A percentile compares a stretch with the other conserved stretches of the same genome.
Evolutionary conservation across 2,113 vertebrate genomes (phyloP).

Genomic region (Periophthalmodon schlosseri): DNA sequence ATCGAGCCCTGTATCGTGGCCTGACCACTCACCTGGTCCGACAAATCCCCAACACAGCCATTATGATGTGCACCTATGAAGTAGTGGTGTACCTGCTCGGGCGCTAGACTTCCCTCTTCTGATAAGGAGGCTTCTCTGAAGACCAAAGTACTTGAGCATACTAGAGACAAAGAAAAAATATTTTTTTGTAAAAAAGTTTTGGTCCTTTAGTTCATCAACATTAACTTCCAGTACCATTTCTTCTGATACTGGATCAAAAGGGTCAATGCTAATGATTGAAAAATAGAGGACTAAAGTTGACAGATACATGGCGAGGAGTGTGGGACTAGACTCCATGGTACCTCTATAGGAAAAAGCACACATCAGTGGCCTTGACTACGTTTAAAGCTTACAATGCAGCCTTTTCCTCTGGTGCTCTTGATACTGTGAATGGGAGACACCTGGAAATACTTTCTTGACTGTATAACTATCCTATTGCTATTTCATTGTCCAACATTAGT

Average conservation of each 20-base stretch:
- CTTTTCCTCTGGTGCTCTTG: constrained; percentile 19
- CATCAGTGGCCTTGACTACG: constrained; percentile 53
- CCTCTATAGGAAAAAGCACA: constrained; percentile 31
- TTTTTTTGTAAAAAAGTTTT: background rate
- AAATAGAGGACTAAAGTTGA: constrained; percentile 15
- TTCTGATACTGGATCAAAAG: constrained; percentile 9
- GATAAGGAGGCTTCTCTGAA: constrained; percentile 51
- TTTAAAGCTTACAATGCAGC: constrained; percentile 14
- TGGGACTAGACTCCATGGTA: constrained; percentile 28
- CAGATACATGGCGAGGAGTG: constrained; percentile 8
- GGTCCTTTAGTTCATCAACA: constrained; percentile 23
- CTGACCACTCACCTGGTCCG: constrained; percentile 94
- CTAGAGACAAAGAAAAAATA: constrained; percentile 37
- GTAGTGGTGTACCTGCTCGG: constrained; percentile 94
- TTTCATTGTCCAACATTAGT: constrained; percentile 3
- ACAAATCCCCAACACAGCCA: constrained; percentile 98
- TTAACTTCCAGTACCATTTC: constrained; percentile 25
- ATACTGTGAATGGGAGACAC: constrained; percentile 48
- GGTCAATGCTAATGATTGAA: constrained; percentile 4
- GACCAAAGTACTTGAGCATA: constrained; percentile 71
- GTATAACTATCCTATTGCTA: background rate
- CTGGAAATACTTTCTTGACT: constrained; percentile 33
- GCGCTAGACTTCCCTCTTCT: constrained; percentile 75
- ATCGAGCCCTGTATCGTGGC: constrained; percentile 92
- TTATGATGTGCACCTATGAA: constrained; percentile 99